phyloP scores from a whole-genome alignment of 2,797 vertebrate species.

The Pseudomugil tenellus region DNA sequence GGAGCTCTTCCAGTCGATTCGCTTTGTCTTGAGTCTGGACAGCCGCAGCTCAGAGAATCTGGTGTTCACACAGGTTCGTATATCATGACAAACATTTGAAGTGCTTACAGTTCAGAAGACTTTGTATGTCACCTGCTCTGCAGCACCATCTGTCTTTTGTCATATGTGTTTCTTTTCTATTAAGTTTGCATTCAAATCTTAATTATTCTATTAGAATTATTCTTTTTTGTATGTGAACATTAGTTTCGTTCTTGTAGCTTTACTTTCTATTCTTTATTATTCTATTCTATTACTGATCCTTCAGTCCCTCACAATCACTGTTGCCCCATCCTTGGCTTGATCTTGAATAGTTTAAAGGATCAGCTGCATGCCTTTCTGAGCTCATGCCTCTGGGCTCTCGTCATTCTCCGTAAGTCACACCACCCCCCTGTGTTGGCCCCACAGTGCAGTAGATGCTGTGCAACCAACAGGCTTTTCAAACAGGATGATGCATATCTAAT shows the following conservation, averaged over 20 bases:
- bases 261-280: slow-evolving; percentile 45
- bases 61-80: slow-evolving; percentile 93
- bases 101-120: not conserved
- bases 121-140: slow-evolving; percentile 1
- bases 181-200: slow-evolving; percentile 37
- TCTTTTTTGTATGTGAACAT: slow-evolving; percentile 29
- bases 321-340: slow-evolving; percentile 78
- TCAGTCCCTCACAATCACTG: slow-evolving; percentile 50
- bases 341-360: slow-evolving; percentile 84
- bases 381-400: slow-evolving; percentile 77
- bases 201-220: slow-evolving; percentile 16
- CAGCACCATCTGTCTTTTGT: slow-evolving; percentile 11
- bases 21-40: slow-evolving; percentile 97
- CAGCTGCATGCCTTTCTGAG: slow-evolving; percentile 85
- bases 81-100: not conserved
- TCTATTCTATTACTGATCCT: slow-evolving; percentile 56
- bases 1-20: slow-evolving; percentile 98
- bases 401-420: slow-evolving; percentile 87
- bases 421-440: slow-evolving; percentile 72
- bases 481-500: slow-evolving; percentile 29
- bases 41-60: slow-evolving; percentile 97
- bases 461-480: slow-evolving; percentile 12
- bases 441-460: slow-evolving; percentile 42
- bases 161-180: slow-evolving; percentile 17
- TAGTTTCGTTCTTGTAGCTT: slow-evolving; percentile 12